Percentiles rank a stretch among this genome's conserved stretches.
Evolutionary conservation across 2,888 invertebrate species (phyloP).

Genomic region (Diachrysia chrysitis): DNA sequence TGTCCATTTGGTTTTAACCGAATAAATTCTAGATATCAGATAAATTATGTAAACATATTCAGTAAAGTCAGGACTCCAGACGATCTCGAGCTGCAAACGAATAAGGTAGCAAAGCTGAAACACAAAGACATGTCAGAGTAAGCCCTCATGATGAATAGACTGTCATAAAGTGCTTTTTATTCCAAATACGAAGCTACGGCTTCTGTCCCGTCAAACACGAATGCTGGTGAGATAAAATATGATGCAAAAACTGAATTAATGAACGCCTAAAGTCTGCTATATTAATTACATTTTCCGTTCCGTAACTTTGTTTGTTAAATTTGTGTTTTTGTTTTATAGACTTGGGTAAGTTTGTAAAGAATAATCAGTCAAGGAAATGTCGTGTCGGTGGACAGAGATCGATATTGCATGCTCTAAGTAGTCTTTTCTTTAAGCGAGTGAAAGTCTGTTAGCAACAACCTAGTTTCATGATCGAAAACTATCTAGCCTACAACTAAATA

Average conservation of each 20-base stretch:
- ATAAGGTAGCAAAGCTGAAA: slow-evolving; percentile 32
- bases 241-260: slow-evolving; percentile 62
- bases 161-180: slow-evolving; percentile 47
- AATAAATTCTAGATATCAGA: slow-evolving; percentile 7
- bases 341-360: slow-evolving; percentile 21
- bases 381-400: neutral
- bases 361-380: slow-evolving; percentile 32
- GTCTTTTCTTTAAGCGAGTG: neutral
- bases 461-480: neutral
- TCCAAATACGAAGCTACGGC: slow-evolving; percentile 26
- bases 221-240: slow-evolving; percentile 57
- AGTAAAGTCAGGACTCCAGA: slow-evolving; percentile 15
- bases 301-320: slow-evolving; percentile 51
- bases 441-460: neutral
- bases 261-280: slow-evolving; percentile 53
- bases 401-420: neutral
- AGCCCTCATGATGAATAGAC: slow-evolving; percentile 51
- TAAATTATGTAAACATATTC: slow-evolving; percentile 11
- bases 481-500: neutral
- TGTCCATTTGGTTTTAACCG: neutral
- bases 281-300: slow-evolving; percentile 55
- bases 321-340: slow-evolving; percentile 43
- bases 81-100: slow-evolving; percentile 14
- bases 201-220: slow-evolving; percentile 50
- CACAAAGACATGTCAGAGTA: slow-evolving; percentile 48